These are phyloP conservation scores for Spodoptera littoralis DNA, from an alignment of 2,888 invertebrate genomes.

Conservation along the genomic window DNA sequence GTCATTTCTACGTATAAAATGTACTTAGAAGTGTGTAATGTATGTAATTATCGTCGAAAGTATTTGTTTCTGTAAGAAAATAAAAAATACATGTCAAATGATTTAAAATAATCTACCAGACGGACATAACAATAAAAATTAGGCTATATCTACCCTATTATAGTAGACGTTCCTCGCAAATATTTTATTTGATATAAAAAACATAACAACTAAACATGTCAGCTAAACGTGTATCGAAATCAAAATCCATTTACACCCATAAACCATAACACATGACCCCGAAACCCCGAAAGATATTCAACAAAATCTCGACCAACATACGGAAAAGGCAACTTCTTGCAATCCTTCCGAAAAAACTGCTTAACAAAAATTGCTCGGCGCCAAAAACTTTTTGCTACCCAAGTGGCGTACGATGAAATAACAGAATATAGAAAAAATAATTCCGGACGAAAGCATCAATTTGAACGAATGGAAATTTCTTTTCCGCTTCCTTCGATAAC, in stretches of 20 bases:
- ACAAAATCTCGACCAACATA: constrained; percentile 27
- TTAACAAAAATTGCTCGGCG: constrained; percentile 38
- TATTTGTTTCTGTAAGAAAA: too few species aligned
- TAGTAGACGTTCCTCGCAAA: too few species aligned
- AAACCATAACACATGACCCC: constrained; percentile 12
- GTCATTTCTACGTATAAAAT: too few species aligned
- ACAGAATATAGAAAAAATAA: constrained; percentile 52
- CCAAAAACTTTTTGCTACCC: constrained; percentile 50
- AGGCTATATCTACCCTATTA: too few species aligned
- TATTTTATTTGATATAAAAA: too few species aligned
- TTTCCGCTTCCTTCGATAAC: constrained; percentile 44
- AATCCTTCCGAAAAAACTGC: constrained; percentile 37
- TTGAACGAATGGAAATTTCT: constrained; percentile 50
- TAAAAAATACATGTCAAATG: too few species aligned
- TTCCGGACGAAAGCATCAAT: constrained; percentile 41
- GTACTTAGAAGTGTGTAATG: too few species aligned
- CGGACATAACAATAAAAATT: too few species aligned
- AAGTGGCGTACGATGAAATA: constrained; percentile 49
- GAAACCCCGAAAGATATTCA: constrained; percentile 29
- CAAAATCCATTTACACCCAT: neutral
- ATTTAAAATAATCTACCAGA: too few species aligned
- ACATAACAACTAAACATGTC: too few species aligned
- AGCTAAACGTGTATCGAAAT: constrained; percentile 1
- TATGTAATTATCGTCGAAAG: too few species aligned
- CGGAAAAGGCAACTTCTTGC: constrained; percentile 23